These are phyloP conservation scores for Chanos chanos DNA, from an alignment of 2,797 vertebrate genomes.

Conservation along the genomic window DNA sequence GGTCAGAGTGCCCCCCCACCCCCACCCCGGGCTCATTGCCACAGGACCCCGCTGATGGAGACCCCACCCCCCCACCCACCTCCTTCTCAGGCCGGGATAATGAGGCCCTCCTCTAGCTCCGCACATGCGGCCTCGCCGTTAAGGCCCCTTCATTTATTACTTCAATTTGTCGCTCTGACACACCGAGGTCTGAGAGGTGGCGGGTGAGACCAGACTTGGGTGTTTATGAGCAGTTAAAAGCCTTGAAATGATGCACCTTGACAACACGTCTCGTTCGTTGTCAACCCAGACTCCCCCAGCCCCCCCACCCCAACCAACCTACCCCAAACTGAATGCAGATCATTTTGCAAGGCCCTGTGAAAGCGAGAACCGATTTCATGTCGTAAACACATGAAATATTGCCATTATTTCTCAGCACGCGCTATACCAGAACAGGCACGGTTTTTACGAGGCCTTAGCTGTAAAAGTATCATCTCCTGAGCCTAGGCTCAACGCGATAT, in stretches of 20 bases:
- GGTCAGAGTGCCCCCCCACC: constrained; percentile 35
- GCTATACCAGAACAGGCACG: background rate
- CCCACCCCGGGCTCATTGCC: constrained; percentile 31
- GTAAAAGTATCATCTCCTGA: constrained; percentile 5
- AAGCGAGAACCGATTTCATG: background rate
- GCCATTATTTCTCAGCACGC: constrained; percentile 12
- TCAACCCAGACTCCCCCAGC: no score
- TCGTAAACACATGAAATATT: constrained; percentile 31
- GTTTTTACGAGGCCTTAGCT: constrained; percentile 16
- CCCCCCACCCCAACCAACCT: constrained; percentile 29
- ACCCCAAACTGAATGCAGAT: constrained; percentile 27
- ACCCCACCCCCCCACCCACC: constrained; percentile 21
- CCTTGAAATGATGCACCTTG: constrained; percentile 54
- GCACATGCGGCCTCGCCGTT: constrained; percentile 55
- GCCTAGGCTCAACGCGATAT: constrained; percentile 1
- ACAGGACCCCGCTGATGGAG: constrained; percentile 7
- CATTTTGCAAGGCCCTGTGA: constrained; percentile 11
- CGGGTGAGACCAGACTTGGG: constrained; percentile 30
- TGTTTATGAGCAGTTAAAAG: constrained; percentile 62
- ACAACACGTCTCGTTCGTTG: constrained; percentile 53
- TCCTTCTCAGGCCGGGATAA: constrained; percentile 46
- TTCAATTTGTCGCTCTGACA: constrained; percentile 49
- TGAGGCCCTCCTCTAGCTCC: constrained; percentile 49
- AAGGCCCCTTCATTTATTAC: constrained; percentile 51
- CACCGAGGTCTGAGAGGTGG: constrained; percentile 48